Percentiles rank a stretch among this genome's conserved stretches.
These are phyloP conservation scores for Columba livia DNA, from an alignment of 2,113 vertebrate species.

Conservation along the genomic window DNA sequence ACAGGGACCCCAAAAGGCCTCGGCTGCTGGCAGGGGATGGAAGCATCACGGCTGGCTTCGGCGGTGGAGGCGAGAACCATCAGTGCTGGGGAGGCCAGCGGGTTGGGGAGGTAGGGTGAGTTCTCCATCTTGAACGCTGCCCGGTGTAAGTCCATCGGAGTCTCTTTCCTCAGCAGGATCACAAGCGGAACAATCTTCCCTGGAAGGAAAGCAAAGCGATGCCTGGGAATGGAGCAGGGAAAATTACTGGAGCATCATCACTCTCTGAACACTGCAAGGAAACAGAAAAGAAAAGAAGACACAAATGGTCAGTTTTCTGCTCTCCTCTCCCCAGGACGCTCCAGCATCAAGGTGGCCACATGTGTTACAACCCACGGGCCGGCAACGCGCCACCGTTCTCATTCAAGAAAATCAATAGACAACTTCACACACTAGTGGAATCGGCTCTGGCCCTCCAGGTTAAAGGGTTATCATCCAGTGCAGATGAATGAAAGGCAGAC, in stretches of 20 bases:
- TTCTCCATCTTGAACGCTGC: conserved; percentile 99
- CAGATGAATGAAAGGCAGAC: not conserved
- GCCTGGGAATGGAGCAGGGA: conserved; percentile 55
- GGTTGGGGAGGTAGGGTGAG: conserved; percentile 98
- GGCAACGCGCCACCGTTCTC: conserved; percentile 65
- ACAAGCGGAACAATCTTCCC: conserved; percentile 74
- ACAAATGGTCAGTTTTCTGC: conserved; percentile 53
- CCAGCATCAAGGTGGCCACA: conserved; percentile 58
- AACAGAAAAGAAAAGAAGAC: conserved; percentile 59
- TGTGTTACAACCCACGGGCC: conserved; percentile 57
- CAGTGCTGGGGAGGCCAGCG: conserved; percentile 94
- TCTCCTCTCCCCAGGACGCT: conserved; percentile 31
- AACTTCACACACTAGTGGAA: conserved; percentile 75
- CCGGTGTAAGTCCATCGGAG: conserved; percentile 98
- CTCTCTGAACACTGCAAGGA: conserved; percentile 69
- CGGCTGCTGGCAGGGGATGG: conserved; percentile 96
- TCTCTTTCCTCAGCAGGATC: conserved; percentile 74
- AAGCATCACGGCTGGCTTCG: conserved; percentile 95
- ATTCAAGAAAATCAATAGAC: conserved; percentile 78
- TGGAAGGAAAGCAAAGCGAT: conserved; percentile 67
- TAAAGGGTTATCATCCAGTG: conserved; percentile 44
- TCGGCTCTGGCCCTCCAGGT: conserved; percentile 75
- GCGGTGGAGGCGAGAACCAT: conserved; percentile 99
- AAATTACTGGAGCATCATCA: conserved; percentile 76
- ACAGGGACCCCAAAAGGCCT: conserved; percentile 97